Evolutionary conservation across 2,888 invertebrate species (phyloP).

Genomic region (Lobophora halterata): DNA sequence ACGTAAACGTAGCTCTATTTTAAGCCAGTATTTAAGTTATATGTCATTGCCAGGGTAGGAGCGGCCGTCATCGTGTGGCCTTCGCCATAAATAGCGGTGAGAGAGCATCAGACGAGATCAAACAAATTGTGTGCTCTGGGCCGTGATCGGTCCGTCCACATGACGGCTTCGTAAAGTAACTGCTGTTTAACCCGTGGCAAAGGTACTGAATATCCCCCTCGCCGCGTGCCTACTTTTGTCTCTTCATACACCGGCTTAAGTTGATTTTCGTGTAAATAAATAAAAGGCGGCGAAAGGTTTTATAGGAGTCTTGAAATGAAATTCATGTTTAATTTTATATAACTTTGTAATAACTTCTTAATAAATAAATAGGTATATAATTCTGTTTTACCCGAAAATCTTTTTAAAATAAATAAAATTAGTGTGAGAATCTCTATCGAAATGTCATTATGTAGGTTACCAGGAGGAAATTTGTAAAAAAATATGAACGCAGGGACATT

Average conservation of each 20-base stretch:
- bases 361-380: too few species aligned
- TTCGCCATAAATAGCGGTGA: slow-evolving; percentile 75
- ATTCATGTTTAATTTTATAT: slow-evolving; percentile 11
- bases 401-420: too few species aligned
- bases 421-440: too few species aligned
- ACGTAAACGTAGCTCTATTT: slow-evolving; percentile 18
- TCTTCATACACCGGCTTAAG: slow-evolving; percentile 12
- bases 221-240: slow-evolving; percentile 8
- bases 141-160: slow-evolving; percentile 70
- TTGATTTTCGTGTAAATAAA: slow-evolving; percentile 23
- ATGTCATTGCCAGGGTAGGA: slow-evolving; percentile 42
- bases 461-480: too few species aligned
- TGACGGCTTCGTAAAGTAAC: slow-evolving; percentile 54
- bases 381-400: too few species aligned
- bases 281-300: slow-evolving; percentile 3
- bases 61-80: slow-evolving; percentile 58
- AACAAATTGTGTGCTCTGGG: slow-evolving; percentile 76
- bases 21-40: slow-evolving; percentile 25
- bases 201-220: slow-evolving; percentile 10
- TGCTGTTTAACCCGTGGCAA: slow-evolving; percentile 4
- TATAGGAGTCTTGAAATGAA: slow-evolving; percentile 4
- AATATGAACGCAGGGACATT: too few species aligned
- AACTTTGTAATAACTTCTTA: background rate
- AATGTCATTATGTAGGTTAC: too few species aligned
- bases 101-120: slow-evolving; percentile 70